Evolutionary conservation across 2,797 vertebrate genomes (phyloP), one percentile per base, ranked within the genome.

Genomic region (Sandelia bainsii): DNA sequence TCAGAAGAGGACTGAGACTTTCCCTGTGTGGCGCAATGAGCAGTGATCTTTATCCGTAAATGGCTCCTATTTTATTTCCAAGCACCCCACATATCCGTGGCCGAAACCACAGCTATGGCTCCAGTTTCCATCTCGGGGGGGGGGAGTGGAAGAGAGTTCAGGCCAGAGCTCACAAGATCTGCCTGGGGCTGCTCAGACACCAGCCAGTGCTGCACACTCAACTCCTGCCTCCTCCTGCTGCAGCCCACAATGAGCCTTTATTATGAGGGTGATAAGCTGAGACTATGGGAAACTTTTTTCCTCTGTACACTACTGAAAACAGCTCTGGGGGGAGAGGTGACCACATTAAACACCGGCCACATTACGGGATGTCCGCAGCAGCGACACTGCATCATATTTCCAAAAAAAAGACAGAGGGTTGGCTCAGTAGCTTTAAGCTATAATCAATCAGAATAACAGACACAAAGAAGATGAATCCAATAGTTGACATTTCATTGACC

Each of bases 31-130:
- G 72, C 44, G 72, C 66, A 72, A 40, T 67, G 69, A 69, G 60
- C 46, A 72, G 59, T 59, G 85, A 87, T 82, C 81, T 80, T 70
- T 85, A 91, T 90, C 82, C 71, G 60, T 80, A 86, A 88, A 89
- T 73, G 58, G 39, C 39, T 59, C 48, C 16, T 66, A 85, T 75
- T 83, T 46, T 66, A 17, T 70, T 27, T 76, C 62, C 59, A 62
- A 82, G 65, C 68, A 79, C 67, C 77, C 68, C 62, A 79, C 72
- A 87, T 72, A 84, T 83, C 78, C 73, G 62, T 62, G 79, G 74
- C 83, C 84, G 67, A 68, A 90, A 90, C 87, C 81, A 59, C 81
- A 89, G 67, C 56, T 62, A 62, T 65, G 66, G 83, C 79, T 91
- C 81, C 59, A 66, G 87, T 88, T 91, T 91, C 82, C 77, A 62